Evolutionary conservation across 1,140 invertebrate species (phyloP).

Genomic region (Holotrichia oblita): DNA sequence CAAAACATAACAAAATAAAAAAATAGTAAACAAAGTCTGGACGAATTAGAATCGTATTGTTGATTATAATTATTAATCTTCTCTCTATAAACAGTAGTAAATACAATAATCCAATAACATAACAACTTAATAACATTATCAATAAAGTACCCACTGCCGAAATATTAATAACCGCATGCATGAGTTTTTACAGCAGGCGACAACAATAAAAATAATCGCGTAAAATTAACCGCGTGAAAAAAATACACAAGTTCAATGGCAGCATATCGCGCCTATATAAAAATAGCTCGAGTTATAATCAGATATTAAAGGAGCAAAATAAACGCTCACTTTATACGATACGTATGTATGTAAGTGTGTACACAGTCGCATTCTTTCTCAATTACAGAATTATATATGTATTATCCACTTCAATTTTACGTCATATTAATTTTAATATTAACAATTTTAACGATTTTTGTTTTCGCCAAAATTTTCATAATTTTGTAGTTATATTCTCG

Average conservation of each 20-base stretch:
- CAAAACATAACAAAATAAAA: too few species aligned
- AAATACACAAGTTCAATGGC: slow-evolving; percentile 40
- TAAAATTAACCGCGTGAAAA: slow-evolving; percentile 34
- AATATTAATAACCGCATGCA: too few species aligned
- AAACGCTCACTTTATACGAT: slow-evolving; percentile 26
- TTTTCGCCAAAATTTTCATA: too few species aligned
- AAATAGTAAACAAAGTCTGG: too few species aligned
- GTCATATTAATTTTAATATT: background rate
- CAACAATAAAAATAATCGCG: slow-evolving; percentile 34
- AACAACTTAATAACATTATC: too few species aligned
- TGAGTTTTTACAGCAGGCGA: background rate
- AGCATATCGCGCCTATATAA: slow-evolving; percentile 36
- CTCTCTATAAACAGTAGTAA: too few species aligned
- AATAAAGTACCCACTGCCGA: too few species aligned
- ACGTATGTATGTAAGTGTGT: background rate
- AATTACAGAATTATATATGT: slow-evolving; percentile 15
- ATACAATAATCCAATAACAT: too few species aligned
- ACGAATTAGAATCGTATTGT: too few species aligned
- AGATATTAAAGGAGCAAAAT: slow-evolving; percentile 37
- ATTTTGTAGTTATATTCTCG: too few species aligned
- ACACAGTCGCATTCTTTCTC: slow-evolving; percentile 33
- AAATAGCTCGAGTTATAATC: slow-evolving; percentile 38
- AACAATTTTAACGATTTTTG: too few species aligned
- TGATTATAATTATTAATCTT: too few species aligned
- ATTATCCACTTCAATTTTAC: background rate